Percentiles rank a stretch among this genome's conserved stretches.
These are phyloP conservation scores for Folsomia candida DNA, from an alignment of 2,888 invertebrate genomes.

Conservation along the genomic window DNA sequence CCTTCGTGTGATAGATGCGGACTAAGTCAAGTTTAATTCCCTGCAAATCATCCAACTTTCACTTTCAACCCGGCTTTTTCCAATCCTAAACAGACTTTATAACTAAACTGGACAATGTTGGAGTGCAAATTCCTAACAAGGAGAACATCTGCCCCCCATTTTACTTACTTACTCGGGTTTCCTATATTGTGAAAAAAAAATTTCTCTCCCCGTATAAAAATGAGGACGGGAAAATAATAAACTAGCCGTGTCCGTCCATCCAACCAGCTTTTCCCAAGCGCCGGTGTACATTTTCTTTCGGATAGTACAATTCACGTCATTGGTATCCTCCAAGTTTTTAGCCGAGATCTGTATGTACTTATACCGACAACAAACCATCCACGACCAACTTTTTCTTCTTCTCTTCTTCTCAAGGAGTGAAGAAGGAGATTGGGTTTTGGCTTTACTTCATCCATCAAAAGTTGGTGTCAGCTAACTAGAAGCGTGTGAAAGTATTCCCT, in stretches of 20 bases:
- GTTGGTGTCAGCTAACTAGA: not conserved
- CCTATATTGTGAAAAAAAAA: too few species aligned
- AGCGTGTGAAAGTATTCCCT: not conserved
- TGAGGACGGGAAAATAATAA: not conserved
- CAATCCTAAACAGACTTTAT: not conserved
- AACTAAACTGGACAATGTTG: not conserved
- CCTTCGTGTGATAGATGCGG: not conserved
- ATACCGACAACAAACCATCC: too few species aligned
- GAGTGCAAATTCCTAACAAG: too few species aligned
- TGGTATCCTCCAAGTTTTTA: too few species aligned
- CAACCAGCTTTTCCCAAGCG: not conserved
- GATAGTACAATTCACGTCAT: too few species aligned
- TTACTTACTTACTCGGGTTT: not conserved
- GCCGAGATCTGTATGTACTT: too few species aligned
- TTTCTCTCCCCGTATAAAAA: not conserved
- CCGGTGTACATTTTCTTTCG: too few species aligned
- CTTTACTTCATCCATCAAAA: slow-evolving; percentile 16
- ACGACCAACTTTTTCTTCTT: too few species aligned
- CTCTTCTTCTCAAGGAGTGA: too few species aligned
- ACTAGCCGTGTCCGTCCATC: not conserved
- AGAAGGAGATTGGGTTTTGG: not conserved
- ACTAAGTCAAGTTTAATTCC: not conserved
- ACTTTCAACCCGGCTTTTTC: not conserved
- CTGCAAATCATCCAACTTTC: not conserved
- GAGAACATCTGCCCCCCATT: not conserved